A percentile compares a stretch with the other conserved stretches of the same genome.
phyloP scores from a whole-genome alignment of 2,113 vertebrate species.

The Sorex araneus region DNA sequence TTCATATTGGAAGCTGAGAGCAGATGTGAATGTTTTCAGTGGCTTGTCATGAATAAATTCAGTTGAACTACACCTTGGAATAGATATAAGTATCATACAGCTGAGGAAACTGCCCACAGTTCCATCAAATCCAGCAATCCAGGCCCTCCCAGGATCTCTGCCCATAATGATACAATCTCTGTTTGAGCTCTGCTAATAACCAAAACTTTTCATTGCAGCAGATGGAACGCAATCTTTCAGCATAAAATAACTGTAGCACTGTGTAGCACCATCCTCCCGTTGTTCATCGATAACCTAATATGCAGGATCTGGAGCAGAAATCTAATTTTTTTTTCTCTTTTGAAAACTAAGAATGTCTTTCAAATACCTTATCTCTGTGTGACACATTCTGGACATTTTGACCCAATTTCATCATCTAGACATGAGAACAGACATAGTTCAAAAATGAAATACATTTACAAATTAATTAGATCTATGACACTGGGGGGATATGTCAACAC shows the following conservation, averaged over 20 bases:
- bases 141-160: neutral
- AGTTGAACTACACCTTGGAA: neutral
- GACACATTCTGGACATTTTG: constrained; percentile 56
- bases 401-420: constrained; percentile 59
- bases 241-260: neutral
- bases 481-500: neutral
- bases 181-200: neutral
- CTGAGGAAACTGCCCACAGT: neutral
- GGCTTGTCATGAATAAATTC: constrained; percentile 16
- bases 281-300: neutral
- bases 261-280: too few relatives aligned
- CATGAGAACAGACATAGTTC: constrained; percentile 25
- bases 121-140: neutral
- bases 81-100: neutral
- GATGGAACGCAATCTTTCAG: constrained; percentile 45
- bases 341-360: constrained; percentile 50
- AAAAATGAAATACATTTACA: constrained; percentile 57
- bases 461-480: constrained; percentile 55
- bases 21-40: neutral
- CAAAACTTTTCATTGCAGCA: neutral
- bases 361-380: constrained; percentile 44
- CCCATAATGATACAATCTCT: neutral
- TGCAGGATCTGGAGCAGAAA: constrained; percentile 7
- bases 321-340: constrained; percentile 12
- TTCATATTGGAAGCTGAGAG: neutral